Evolutionary conservation across 2,888 invertebrate genomes (phyloP).

Genomic region (Electrophaes corylata): DNA sequence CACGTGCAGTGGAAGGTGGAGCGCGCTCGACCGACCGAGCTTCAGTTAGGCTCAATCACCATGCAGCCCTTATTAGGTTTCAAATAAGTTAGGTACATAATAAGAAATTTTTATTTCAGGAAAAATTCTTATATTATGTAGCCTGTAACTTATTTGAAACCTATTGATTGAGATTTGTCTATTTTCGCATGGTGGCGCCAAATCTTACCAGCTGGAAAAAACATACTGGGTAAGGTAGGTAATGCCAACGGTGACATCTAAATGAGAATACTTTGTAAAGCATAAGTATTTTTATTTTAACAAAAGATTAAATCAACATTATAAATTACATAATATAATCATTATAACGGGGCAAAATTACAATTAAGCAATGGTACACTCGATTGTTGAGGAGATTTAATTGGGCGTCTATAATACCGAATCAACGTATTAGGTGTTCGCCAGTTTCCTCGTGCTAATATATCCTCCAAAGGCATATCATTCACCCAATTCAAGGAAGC

Average conservation of each 20-base stretch:
- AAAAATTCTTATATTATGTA: slow-evolving; percentile 2
- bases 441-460: slow-evolving; percentile 9
- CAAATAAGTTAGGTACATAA: background rate
- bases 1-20: too few relatives aligned
- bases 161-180: background rate
- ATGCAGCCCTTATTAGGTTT: slow-evolving; percentile 4
- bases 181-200: slow-evolving; percentile 3
- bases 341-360: background rate
- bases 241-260: background rate
- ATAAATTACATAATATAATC: too few relatives aligned
- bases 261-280: background rate
- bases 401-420: background rate
- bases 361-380: background rate
- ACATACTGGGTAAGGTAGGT: background rate
- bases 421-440: background rate
- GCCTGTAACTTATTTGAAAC: slow-evolving; percentile 7
- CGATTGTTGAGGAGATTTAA: background rate
- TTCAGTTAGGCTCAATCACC: slow-evolving; percentile 2
- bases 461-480: slow-evolving; percentile 1
- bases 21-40: too few relatives aligned
- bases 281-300: too few relatives aligned
- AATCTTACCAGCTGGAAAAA: background rate
- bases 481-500: slow-evolving; percentile 3
- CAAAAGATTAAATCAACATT: too few relatives aligned
- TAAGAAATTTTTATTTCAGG: background rate